Conservation (phyloP, 23 tunicate genomes). For the Trididemnum clinides region DNA sequence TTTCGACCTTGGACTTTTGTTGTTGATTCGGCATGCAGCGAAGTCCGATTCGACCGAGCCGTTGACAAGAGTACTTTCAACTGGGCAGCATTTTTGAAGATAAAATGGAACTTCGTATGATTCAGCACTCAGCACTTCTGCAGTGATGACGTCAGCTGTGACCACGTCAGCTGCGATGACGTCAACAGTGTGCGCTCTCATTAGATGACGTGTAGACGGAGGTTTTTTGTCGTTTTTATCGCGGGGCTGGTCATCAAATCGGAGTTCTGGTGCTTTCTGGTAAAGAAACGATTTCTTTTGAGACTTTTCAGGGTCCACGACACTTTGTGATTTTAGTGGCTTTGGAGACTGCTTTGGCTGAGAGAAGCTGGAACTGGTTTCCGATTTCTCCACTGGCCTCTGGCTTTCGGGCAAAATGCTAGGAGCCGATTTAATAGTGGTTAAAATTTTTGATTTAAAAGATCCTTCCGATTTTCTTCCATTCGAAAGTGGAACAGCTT, state of each 20-base stretch:
- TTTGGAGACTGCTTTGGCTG: neutral
- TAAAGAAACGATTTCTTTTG: neutral
- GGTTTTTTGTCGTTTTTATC: neutral
- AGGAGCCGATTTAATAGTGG: neutral
- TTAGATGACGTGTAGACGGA: neutral
- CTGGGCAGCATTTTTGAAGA: neutral
- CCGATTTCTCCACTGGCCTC: neutral
- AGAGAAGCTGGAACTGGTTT: neutral
- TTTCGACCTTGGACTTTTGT: neutral
- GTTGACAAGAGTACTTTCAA: neutral
- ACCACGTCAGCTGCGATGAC: neutral
- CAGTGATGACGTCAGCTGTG: neutral
- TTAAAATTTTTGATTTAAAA: neutral
- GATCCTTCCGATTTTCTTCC: neutral
- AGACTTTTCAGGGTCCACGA: neutral
- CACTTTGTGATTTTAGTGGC: neutral
- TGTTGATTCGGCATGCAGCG: neutral
- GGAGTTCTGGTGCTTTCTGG: neutral
- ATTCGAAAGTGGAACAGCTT: neutral
- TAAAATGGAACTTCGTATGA: constrained; percentile 11
- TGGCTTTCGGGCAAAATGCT: neutral
- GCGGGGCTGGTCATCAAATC: neutral
- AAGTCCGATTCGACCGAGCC: neutral
- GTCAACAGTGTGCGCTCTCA: neutral
- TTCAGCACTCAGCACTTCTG: neutral